Percentiles rank a stretch among this genome's conserved stretches.
Conservation (phyloP, 2,888 invertebrate genomes). For the Phoenoteleia sp. region DNA sequence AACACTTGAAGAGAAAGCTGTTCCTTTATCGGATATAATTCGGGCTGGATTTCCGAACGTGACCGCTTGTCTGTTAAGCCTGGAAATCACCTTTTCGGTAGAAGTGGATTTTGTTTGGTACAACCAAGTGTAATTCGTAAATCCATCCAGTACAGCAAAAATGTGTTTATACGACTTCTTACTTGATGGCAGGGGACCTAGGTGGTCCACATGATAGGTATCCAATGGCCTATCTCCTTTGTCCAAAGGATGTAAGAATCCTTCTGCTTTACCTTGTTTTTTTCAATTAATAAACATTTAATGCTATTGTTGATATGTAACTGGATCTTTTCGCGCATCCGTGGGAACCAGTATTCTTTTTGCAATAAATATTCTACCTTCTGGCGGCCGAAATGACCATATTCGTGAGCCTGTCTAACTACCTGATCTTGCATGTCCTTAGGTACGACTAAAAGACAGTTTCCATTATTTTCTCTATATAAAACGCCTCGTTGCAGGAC, state of each 20-base stretch:
- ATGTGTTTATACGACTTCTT: constrained; percentile 79
- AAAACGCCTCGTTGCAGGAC: constrained; percentile 23
- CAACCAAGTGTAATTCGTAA: constrained; percentile 72
- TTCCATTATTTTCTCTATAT: constrained; percentile 11
- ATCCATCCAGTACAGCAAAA: constrained; percentile 78
- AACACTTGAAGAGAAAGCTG: constrained; percentile 55
- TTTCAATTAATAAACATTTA: constrained; percentile 76
- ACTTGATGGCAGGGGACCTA: constrained; percentile 80
- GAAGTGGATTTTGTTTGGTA: constrained; percentile 79
- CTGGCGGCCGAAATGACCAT: constrained; percentile 53
- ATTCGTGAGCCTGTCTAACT: constrained; percentile 58
- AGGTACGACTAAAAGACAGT: constrained; percentile 14
- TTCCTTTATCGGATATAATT: constrained; percentile 52
- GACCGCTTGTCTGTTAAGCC: constrained; percentile 53
- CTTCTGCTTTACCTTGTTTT: constrained; percentile 79
- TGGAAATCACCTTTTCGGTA: constrained; percentile 71
- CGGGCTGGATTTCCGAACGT: constrained; percentile 68
- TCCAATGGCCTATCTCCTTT: constrained; percentile 79
- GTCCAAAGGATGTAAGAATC: constrained; percentile 76
- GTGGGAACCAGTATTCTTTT: constrained; percentile 59
- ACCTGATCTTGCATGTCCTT: constrained; percentile 49
- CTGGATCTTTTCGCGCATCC: constrained; percentile 63
- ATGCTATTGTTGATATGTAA: constrained; percentile 72
- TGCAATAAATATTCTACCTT: constrained; percentile 57
- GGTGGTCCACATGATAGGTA: constrained; percentile 81